phyloP scores from a whole-genome alignment of 2,113 vertebrate genomes.

The Nicator chloris region DNA sequence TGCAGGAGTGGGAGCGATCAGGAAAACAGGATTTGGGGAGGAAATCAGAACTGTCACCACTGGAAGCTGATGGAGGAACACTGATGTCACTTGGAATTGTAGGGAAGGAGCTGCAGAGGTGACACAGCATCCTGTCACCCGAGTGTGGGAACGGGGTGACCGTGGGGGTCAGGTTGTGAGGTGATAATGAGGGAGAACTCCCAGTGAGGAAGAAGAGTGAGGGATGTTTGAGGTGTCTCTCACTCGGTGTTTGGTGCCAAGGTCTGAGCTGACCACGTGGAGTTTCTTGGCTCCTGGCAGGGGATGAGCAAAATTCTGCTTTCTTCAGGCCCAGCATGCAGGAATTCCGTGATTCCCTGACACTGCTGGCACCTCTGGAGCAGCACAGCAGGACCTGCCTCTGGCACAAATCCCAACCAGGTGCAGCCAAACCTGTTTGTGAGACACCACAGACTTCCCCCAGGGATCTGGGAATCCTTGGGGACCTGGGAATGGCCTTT shows the following conservation, averaged over 20 bases:
- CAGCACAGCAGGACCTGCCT: background rate
- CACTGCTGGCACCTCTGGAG: background rate
- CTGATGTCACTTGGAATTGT: background rate
- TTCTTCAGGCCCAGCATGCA: background rate
- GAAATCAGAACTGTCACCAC: background rate
- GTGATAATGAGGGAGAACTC: background rate
- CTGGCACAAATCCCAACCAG: background rate
- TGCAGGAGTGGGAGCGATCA: background rate
- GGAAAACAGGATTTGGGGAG: background rate
- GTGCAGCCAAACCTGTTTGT: background rate
- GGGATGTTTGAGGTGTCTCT: background rate
- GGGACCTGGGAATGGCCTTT: background rate
- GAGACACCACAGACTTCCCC: background rate
- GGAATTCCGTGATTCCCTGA: background rate
- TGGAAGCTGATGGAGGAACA: background rate
- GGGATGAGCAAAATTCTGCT: accelerated
- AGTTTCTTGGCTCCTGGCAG: background rate
- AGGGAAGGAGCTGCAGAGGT: background rate
- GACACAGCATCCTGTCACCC: background rate
- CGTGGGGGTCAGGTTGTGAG: background rate
- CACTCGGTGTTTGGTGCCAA: background rate
- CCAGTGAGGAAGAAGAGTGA: accelerated
- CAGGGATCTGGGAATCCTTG: background rate
- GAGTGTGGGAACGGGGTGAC: background rate
- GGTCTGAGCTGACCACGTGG: background rate